These are phyloP conservation scores for Hemitrygon akajei DNA, from an alignment of 2,797 vertebrate genomes.

Conservation along the genomic window DNA sequence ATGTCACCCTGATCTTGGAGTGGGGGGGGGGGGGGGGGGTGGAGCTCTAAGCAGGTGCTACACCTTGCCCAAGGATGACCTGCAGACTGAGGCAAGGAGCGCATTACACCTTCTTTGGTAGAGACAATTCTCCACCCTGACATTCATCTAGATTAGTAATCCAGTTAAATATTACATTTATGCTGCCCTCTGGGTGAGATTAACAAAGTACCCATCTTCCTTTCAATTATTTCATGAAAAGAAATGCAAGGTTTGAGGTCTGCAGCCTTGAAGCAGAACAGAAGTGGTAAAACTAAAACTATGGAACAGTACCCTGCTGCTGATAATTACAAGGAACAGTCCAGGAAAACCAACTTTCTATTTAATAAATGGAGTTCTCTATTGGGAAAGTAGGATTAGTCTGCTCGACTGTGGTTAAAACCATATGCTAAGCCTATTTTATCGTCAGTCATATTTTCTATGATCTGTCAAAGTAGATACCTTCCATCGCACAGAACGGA, in stretches of 20 bases:
- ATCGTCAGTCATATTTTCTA: neutral
- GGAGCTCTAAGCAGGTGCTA: too few species aligned
- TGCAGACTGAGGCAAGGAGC: too few species aligned
- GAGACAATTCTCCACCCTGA: too few species aligned
- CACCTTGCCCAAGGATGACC: too few species aligned
- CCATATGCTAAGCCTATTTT: too few species aligned
- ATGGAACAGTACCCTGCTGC: neutral
- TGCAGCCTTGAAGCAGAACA: neutral
- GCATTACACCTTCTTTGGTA: too few species aligned
- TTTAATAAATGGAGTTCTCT: neutral
- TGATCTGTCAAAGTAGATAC: neutral
- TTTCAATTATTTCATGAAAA: neutral
- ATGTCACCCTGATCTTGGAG: too few species aligned
- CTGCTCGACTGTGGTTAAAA: neutral
- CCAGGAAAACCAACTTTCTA: neutral
- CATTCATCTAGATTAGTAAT: neutral
- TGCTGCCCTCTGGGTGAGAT: neutral
- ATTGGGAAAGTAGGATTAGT: neutral
- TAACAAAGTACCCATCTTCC: neutral
- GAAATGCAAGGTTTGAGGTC: neutral
- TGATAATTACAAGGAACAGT: neutral
- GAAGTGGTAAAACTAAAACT: neutral
- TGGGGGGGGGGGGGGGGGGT: too few species aligned
- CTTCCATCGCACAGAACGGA: neutral
- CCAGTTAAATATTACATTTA: neutral